Evolutionary conservation across 2,113 vertebrate genomes (phyloP).

Genomic region (Tilapia sparmanii): DNA sequence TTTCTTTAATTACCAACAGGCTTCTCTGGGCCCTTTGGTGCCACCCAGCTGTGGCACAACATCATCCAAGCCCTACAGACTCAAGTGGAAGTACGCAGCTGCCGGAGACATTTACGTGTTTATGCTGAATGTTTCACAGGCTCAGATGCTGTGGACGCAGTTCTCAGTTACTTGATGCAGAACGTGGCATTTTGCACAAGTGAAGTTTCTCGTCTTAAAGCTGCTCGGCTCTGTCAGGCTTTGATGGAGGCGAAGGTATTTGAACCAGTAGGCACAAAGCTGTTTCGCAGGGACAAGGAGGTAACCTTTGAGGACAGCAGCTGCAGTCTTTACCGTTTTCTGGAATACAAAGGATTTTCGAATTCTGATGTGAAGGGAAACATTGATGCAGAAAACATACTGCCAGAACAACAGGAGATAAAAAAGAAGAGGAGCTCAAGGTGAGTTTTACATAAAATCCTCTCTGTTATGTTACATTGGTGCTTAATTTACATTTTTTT

Average conservation of each 20-base stretch:
- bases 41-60: conserved; percentile 80
- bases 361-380: conserved; percentile 4
- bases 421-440: conserved; percentile 62
- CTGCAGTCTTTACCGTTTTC: conserved; percentile 78
- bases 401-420: conserved; percentile 25
- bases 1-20: conserved; percentile 37
- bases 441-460: conserved; percentile 36
- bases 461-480: not conserved
- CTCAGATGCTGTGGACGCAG: conserved; percentile 78
- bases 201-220: conserved; percentile 80
- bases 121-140: conserved; percentile 78
- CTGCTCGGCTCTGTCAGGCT: conserved; percentile 78
- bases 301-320: conserved; percentile 77
- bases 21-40: conserved; percentile 74
- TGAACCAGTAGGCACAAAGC: conserved; percentile 74
- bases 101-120: conserved; percentile 67
- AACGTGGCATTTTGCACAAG: conserved; percentile 76
- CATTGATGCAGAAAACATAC: conserved; percentile 38
- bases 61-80: conserved; percentile 77
- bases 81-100: conserved; percentile 78
- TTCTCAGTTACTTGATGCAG: conserved; percentile 84
- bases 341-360: conserved; percentile 50
- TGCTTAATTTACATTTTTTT: not conserved
- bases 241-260: conserved; percentile 86
- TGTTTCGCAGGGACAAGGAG: conserved; percentile 78